A percentile compares a stretch with the other conserved stretches of the same genome.
These are phyloP conservation scores for Rotaria macrura DNA, from an alignment of 2,888 invertebrate genomes.

Conservation along the genomic window DNA sequence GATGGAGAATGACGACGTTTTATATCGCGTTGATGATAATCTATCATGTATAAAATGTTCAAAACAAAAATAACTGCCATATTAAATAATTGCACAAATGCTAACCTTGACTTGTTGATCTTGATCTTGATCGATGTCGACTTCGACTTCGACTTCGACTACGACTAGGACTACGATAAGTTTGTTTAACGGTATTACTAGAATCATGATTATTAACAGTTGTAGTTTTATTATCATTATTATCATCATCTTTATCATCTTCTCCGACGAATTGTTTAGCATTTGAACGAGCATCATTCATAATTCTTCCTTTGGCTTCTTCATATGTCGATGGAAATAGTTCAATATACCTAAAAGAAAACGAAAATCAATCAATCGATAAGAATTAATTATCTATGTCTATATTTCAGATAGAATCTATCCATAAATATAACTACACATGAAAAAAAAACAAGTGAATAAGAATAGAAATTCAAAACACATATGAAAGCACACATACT, in stretches of 20 bases:
- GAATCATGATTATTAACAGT: neutral
- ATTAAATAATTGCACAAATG: neutral
- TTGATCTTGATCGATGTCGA: neutral
- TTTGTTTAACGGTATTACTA: neutral
- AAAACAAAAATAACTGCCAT: neutral
- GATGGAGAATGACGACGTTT: neutral
- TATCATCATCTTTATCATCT: neutral
- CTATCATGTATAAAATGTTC: neutral
- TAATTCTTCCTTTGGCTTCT: neutral
- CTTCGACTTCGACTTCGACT: neutral
- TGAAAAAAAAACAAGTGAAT: no score
- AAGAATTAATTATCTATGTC: neutral
- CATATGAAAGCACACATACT: neutral
- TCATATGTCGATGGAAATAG: neutral
- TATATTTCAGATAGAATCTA: neutral
- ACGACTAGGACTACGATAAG: neutral
- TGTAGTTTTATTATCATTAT: neutral
- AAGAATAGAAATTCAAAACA: neutral
- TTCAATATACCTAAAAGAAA: neutral
- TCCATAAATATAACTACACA: neutral
- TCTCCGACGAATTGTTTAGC: neutral
- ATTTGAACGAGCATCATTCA: neutral
- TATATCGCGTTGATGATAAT: neutral
- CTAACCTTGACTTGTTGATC: neutral
- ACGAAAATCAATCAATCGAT: no score